Conservation (phyloP, 2,888 invertebrate genomes). For the Tholera decimalis region DNA sequence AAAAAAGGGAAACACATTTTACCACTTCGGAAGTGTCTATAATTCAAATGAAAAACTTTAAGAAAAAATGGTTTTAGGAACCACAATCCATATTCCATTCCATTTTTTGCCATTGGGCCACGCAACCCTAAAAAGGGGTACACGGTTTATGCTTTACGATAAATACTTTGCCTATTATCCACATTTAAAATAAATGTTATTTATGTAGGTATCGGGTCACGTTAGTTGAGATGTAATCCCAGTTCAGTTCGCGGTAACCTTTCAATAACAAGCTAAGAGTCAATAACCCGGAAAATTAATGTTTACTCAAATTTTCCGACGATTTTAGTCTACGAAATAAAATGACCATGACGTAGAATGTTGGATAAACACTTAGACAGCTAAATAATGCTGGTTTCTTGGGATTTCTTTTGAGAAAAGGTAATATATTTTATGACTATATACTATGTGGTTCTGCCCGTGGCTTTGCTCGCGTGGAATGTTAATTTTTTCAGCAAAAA, state of each 20-base stretch:
- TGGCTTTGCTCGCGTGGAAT: no score
- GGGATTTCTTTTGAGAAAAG: not conserved
- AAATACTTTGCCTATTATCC: no score
- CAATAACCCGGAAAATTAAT: slow-evolving; percentile 28
- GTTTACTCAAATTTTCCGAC: slow-evolving; percentile 23
- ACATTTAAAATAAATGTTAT: no score
- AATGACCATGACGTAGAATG: slow-evolving; percentile 23
- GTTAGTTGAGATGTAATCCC: not conserved
- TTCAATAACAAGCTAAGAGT: slow-evolving; percentile 13
- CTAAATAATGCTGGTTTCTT: not conserved
- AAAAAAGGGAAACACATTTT: no score
- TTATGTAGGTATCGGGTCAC: not conserved
- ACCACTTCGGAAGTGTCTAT: no score
- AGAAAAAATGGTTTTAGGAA: no score
- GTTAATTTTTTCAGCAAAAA: no score
- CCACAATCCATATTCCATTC: no score
- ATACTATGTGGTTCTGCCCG: not conserved
- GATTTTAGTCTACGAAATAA: slow-evolving; percentile 6
- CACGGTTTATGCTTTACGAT: no score
- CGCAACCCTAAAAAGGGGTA: no score
- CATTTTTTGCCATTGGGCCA: no score
- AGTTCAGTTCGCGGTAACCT: not conserved
- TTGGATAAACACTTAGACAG: not conserved
- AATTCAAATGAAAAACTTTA: no score
- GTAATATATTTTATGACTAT: not conserved